Evolutionary conservation across 2,888 invertebrate species (phyloP), one percentile per base, ranked within the genome.

Genomic region (Ennomos erosarius): DNA sequence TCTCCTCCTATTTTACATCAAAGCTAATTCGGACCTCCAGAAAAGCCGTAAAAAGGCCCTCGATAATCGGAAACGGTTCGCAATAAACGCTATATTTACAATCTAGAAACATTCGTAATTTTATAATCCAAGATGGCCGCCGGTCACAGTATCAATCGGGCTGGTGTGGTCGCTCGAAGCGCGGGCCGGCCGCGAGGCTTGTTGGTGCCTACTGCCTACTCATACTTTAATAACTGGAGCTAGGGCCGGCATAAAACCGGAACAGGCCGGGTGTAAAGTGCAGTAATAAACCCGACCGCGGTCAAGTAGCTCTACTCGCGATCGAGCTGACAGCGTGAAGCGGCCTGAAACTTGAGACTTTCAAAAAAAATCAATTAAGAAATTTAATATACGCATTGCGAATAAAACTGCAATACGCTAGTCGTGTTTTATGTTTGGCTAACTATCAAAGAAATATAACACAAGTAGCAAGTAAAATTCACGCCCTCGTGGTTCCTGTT

Each of bases 101-200:
- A 62, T 62, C 59, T 49, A 65, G 46, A 51, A 54, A 50, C 46
- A 42, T 50, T 10, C 45, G 54, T 55, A 51, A 59, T 55, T 53
- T 53, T 58, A 53, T 53, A 67, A 65, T 65, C 56, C 56, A 68
- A 64, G 56, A 65, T 64, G 62, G 65, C 59, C 39, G 55, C 46
- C 37, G 37, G 38, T 38, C 38, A 33, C 55, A n/a, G 44, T 55
- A 62, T 62, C 60, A 52, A 59, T 67, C 58, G 54, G 26, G 51
- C 58, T 51, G 26, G 51, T 16, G 40, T 9, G 10, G 26, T 6
- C 6, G 16, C 4, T 45, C 9, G 2, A 9, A 36, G 4, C 42
- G 26, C 13, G 10, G 37, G 40, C 26, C 16, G 52, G 11, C 16
- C 16, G 13, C 13, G 12, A 13, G 38, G 26, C 26, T 46, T 52